Base-by-base conservation (phyloP, 2,888 invertebrate genomes). In the Teinopalpus imperialis region DNA sequence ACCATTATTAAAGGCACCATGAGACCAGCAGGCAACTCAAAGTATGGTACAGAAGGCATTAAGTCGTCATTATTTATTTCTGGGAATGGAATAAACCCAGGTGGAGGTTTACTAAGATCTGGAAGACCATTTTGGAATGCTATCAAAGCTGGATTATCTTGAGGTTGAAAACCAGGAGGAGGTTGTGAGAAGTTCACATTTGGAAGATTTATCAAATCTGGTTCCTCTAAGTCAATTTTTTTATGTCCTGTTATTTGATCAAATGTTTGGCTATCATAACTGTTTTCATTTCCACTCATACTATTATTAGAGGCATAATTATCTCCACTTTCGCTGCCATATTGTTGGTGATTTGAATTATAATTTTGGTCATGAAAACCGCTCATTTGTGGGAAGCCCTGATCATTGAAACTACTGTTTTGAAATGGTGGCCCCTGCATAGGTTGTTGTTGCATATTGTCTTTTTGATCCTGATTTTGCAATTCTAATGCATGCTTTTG, bases 1-100 rank as follows among this genome's bases (percentile, higher is more conserved):
- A 95, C 94, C 91, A 95, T 95, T 49, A 99, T 95, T 7, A 98
- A 91, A n/a, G 98, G 97, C 45, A 98, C 98, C 94, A 99, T 98
- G 10, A 99, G 90, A 30, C 98, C 99, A 43, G 99, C 98, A 1
- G 99, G 99, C 53, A 99, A 90, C 74, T 99, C 98, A 75, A 95
- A 99, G 78, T 99, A 99, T 36, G 98, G 98, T 60, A 96, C 94
- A 14, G 95, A 94, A 14, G 98, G 98, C 85, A 96, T 93, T 54
- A 96, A 83, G 51, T 96, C 95, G 61, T 95, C 95, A 63, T 74
- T 83, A 58, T 74, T 87, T 43, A 85, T 61, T 53, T 89, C 87
- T 5, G 77, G 69, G 77, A 90, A 69, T 57, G 87, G 69, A 58
- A 86, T 90, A 68, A 95, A 96, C 18, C 95, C 95, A 2, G 97